phyloP scores from a whole-genome alignment of 35 echinoderm and acorn worm species.

The Patiria miniata region DNA sequence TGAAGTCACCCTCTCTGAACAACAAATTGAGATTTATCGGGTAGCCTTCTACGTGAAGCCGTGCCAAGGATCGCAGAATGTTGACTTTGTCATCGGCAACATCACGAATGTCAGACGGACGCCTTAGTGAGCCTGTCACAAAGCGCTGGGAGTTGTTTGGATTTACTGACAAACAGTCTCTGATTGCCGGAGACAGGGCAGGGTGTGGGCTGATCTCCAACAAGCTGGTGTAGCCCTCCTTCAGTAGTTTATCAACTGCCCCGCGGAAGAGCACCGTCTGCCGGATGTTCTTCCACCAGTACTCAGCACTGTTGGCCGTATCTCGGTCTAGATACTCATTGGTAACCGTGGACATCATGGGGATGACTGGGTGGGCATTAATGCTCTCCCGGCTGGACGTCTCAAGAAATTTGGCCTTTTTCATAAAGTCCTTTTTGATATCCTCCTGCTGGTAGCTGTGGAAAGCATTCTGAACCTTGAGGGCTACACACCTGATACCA shows the following conservation, averaged over 20 bases:
- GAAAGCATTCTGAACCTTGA: constrained; percentile 94
- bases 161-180: constrained; percentile 74
- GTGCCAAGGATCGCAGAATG: constrained; percentile 77
- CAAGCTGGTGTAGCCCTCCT: constrained; percentile 89
- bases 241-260: constrained; percentile 74
- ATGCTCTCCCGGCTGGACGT: constrained; percentile 33
- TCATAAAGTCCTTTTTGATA: constrained; percentile 80
- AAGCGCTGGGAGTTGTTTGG: constrained; percentile 49
- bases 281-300: constrained; percentile 97
- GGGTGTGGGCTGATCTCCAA: constrained; percentile 91
- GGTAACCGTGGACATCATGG: constrained; percentile 88
- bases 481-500: constrained; percentile 72
- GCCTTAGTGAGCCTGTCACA: constrained; percentile 77
- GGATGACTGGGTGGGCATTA: constrained; percentile 62
- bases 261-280: constrained; percentile 76
- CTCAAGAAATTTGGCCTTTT: constrained; percentile 78
- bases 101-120: constrained; percentile 81
- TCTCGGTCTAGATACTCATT: constrained; percentile 76
- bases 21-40: constrained; percentile 69
- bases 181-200: constrained; percentile 73
- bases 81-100: constrained; percentile 88
- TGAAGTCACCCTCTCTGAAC: constrained; percentile 71
- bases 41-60: constrained; percentile 93
- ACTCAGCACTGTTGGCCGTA: constrained; percentile 63
- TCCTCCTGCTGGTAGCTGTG: constrained; percentile 98